Conservation (phyloP, 64 coral and sea anemone species). For the Montipora foliosa region DNA sequence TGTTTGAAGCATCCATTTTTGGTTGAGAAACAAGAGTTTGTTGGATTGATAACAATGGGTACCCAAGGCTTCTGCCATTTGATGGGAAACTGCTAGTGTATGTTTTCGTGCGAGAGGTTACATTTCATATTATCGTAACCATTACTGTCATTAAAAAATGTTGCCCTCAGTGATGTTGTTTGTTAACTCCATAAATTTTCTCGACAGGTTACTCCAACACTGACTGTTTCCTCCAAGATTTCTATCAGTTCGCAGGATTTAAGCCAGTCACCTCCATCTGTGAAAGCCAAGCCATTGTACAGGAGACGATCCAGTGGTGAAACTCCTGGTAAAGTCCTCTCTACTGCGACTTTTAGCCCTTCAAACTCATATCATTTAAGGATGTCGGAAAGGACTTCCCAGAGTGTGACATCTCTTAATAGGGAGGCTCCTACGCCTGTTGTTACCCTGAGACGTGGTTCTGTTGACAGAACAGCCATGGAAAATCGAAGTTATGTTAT, state of each 20-base stretch:
- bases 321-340: conserved; percentile 29
- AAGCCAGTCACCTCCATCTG: conserved; percentile 10
- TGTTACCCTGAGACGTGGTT: conserved; percentile 68
- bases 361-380: conserved; percentile 34
- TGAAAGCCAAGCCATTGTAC: conserved; percentile 42
- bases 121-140: no score
- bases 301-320: conserved; percentile 15
- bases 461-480: conserved; percentile 78
- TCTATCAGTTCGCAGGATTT: conserved; percentile 23
- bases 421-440: conserved; percentile 15
- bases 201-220: conserved; percentile 53
- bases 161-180: background rate
- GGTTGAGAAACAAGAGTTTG: no score
- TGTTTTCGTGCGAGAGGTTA: no score
- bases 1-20: no score
- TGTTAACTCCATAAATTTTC: background rate
- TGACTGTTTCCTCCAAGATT: conserved; percentile 29
- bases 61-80: no score
- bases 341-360: conserved; percentile 54
- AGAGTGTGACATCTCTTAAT: background rate
- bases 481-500: conserved; percentile 89
- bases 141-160: background rate
- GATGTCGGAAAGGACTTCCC: conserved; percentile 13
- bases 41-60: no score
- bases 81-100: no score